Evolutionary conservation across 1,140 invertebrate genomes (phyloP).

Genomic region (Camponotus floridanus): DNA sequence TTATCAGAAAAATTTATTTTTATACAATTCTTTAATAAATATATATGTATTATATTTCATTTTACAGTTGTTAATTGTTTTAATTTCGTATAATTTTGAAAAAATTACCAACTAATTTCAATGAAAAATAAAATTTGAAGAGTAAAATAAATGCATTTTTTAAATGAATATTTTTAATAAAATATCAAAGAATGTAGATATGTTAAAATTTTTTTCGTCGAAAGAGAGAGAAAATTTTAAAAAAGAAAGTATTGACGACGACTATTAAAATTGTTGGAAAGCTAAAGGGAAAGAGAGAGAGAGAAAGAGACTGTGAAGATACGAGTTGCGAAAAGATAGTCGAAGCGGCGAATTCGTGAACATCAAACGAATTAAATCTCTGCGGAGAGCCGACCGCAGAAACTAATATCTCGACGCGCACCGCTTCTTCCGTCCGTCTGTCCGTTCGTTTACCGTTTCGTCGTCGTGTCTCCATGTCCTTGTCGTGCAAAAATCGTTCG

Average conservation of each 20-base stretch:
- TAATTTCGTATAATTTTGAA: background rate
- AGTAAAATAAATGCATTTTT: background rate
- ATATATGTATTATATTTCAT: background rate
- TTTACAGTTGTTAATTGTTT: background rate
- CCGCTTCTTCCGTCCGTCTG: constrained; percentile 62
- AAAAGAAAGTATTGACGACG: background rate
- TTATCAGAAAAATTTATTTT: constrained; percentile 44
- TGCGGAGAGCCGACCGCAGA: constrained; percentile 85
- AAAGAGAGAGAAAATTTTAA: constrained; percentile 54
- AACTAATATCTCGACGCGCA: constrained; percentile 85
- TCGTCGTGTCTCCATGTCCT: constrained; percentile 52
- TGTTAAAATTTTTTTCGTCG: background rate
- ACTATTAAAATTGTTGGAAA: constrained; percentile 38
- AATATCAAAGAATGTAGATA: background rate
- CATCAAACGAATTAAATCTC: constrained; percentile 87
- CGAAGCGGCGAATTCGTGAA: constrained; percentile 85
- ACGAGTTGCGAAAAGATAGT: constrained; percentile 77
- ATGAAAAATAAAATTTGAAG: background rate
- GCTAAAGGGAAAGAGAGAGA: constrained; percentile 32
- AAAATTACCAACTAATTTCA: background rate
- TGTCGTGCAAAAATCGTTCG: constrained; percentile 37
- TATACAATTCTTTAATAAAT: background rate
- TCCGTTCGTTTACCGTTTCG: constrained; percentile 55
- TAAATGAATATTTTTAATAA: background rate
- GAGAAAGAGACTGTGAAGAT: constrained; percentile 26